Evolutionary conservation across 2,888 invertebrate genomes (phyloP).

Genomic region (Colostygia pectinataria): DNA sequence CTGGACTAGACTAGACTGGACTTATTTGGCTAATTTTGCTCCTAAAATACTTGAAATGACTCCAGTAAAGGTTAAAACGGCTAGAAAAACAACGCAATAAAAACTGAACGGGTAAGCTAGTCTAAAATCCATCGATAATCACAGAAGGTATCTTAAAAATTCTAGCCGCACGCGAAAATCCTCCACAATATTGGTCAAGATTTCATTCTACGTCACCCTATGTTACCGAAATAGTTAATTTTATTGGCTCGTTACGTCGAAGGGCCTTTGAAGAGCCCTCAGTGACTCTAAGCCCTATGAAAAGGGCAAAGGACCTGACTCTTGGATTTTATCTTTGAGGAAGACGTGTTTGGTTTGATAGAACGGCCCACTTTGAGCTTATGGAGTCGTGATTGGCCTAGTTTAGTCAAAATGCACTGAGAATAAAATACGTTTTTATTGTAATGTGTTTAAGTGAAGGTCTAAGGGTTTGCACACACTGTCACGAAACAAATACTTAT

Average conservation of each 20-base stretch:
- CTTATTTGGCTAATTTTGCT: too few relatives aligned
- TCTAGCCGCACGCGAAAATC: not conserved
- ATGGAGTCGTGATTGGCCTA: not conserved
- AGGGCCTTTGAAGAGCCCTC: constrained; percentile 22
- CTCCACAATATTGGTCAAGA: not conserved
- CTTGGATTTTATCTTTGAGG: constrained; percentile 27
- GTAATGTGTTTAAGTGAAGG: too few relatives aligned
- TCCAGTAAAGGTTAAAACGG: too few relatives aligned
- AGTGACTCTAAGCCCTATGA: constrained; percentile 19
- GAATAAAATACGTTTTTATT: too few relatives aligned
- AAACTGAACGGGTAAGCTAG: too few relatives aligned
- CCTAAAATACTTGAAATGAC: too few relatives aligned
- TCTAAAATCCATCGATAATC: too few relatives aligned
- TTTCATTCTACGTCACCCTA: constrained; percentile 4
- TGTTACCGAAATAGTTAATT: constrained; percentile 29
- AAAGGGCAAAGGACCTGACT: constrained; percentile 26
- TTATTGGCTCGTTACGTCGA: constrained; percentile 30
- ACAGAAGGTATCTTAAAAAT: too few relatives aligned
- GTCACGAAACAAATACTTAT: too few relatives aligned
- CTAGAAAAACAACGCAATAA: too few relatives aligned
- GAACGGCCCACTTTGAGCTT: not conserved
- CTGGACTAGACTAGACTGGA: too few relatives aligned
- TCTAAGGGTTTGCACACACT: too few relatives aligned
- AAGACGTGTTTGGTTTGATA: constrained; percentile 2
- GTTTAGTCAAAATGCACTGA: not conserved